A percentile compares a stretch with the other conserved stretches of the same genome.
Evolutionary conservation across 2,888 invertebrate genomes (phyloP).

Genomic region (Mesodorylaimus sp.): DNA sequence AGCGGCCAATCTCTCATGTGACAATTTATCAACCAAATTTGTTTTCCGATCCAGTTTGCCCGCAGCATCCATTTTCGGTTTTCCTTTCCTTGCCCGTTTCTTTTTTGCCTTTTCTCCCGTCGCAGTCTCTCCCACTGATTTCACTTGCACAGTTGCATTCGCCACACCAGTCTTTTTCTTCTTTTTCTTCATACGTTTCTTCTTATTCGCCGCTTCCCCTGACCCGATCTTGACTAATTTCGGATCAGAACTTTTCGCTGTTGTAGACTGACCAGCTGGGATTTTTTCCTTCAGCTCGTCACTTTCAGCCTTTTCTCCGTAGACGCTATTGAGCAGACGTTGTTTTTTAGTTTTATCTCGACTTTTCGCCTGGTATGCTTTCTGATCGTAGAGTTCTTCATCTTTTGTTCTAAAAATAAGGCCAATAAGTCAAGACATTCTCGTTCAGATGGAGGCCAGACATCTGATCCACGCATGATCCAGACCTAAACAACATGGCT

Average conservation of each 20-base stretch:
- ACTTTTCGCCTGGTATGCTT: constrained; percentile 53
- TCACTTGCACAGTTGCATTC: not conserved
- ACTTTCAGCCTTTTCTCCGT: constrained; percentile 32
- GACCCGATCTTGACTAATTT: constrained; percentile 3
- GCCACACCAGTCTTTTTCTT: not conserved
- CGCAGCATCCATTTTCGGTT: constrained; percentile 11
- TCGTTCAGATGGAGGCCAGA: no score
- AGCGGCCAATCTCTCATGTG: constrained; percentile 64
- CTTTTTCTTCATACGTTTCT: constrained; percentile 3
- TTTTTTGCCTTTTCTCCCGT: constrained; percentile 23
- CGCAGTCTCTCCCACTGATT: constrained; percentile 12
- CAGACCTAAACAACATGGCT: no score
- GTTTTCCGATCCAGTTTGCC: constrained; percentile 13
- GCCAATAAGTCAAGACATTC: no score
- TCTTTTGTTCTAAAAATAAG: constrained; percentile 44
- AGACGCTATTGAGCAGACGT: constrained; percentile 59
- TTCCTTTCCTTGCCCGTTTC: constrained; percentile 13
- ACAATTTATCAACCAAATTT: constrained; percentile 31
- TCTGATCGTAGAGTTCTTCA: constrained; percentile 59
- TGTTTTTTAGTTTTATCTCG: constrained; percentile 53
- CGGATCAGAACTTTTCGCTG: not conserved
- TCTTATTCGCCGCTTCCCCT: constrained; percentile 7
- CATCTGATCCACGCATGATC: no score
- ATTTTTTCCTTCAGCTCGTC: not conserved
- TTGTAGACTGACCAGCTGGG: not conserved